Base-by-base conservation (phyloP, 2,113 vertebrate species). In the Saimiri boliviensis region DNA sequence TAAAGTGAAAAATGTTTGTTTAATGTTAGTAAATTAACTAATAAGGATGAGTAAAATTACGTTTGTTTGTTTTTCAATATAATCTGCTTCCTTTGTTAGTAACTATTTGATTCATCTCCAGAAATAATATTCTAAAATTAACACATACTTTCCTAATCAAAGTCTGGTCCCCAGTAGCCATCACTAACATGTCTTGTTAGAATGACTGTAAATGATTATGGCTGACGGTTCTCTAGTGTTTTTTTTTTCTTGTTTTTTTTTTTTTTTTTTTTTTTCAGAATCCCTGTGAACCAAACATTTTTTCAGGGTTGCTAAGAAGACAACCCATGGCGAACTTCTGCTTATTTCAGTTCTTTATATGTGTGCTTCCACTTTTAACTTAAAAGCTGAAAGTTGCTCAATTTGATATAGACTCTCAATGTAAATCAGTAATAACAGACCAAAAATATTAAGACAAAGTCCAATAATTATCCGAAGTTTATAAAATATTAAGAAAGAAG, bases 291-390 rank as follows among this genome's bases (percentile, higher is more conserved):
- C 58, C 21, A 56, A 23, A 0, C 60, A 5, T 68, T 90, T 98
- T 96, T 95, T 96, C 25, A 91, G 77, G n/a, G 21, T 93, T 82
- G 25, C 0, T 89, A 91, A 89, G 63, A 96, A 37, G 27, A 70
- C 4, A 23, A 70, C 4, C 19, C 16, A 87, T 7, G 95, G 95
- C 42, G 11, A 71, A 16, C 11, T 98, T 96, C 63, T 92, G 16
- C 76, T 94, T 89, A 47, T n/a, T 92, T 97, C 16, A 19, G 0
- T 58, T 97, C 19, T 94, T 97, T 93, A 95, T 91, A 70, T 35
- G 73, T 7, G 9, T 30, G 52, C 3, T 94, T 97, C 63, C 21
- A 82, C 96, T 97, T 94, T 95, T 40, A 98, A 95, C 12, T 94
- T 96, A 17, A 88, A 97, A 96, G 4, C 0, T 16, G 42, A 94